These are phyloP conservation scores for Synanceia verrucosa DNA, from an alignment of 2,797 vertebrate genomes.

Conservation along the genomic window DNA sequence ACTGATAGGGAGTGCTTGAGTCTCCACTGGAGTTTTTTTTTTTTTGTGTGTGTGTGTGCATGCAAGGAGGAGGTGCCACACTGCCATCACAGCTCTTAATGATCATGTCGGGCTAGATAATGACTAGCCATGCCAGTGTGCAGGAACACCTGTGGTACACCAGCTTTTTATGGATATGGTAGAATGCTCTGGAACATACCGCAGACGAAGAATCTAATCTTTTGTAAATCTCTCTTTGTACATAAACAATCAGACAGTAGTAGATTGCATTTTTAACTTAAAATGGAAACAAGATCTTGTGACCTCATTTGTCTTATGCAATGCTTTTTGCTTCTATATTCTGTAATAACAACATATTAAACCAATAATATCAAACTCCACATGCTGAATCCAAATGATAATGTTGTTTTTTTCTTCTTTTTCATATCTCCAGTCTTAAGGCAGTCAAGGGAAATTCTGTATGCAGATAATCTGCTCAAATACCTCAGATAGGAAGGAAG, in stretches of 20 bases:
- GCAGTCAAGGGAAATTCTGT: constrained; percentile 55
- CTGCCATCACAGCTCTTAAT: constrained; percentile 72
- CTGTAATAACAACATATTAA: neutral
- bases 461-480: constrained; percentile 72
- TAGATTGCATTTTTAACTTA: constrained; percentile 22
- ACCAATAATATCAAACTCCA: constrained; percentile 5
- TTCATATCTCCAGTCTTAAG: constrained; percentile 43
- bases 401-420: constrained; percentile 53
- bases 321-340: constrained; percentile 13
- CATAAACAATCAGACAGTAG: constrained; percentile 2
- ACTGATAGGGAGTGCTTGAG: constrained; percentile 66
- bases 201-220: constrained; percentile 53
- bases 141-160: constrained; percentile 76
- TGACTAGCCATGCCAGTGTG: constrained; percentile 69
- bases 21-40: constrained; percentile 40
- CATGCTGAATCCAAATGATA: neutral
- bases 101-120: constrained; percentile 79
- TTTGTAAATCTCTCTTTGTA: neutral
- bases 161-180: constrained; percentile 68
- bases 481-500: constrained; percentile 63
- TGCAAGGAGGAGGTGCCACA: constrained; percentile 57
- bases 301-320: neutral
- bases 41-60: constrained; percentile 9
- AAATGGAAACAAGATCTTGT: constrained; percentile 26
- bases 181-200: constrained; percentile 61